A percentile compares a stretch with the other conserved stretches of the same genome.
These are phyloP conservation scores for Chrysomela aeneicollis DNA, from an alignment of 2,888 invertebrate species.

Conservation along the genomic window DNA sequence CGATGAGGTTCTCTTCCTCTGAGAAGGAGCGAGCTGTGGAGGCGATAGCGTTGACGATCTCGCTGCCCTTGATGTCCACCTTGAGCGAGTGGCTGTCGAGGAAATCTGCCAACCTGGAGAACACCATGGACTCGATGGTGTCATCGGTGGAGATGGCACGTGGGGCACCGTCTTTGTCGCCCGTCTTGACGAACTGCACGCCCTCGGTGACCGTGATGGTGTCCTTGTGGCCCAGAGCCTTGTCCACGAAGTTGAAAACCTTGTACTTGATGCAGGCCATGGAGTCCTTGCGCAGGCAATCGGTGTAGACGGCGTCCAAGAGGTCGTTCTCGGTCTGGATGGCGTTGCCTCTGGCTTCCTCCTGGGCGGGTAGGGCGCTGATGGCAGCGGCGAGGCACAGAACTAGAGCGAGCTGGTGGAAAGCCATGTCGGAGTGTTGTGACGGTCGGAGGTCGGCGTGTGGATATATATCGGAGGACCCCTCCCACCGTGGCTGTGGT, in stretches of 20 bases:
- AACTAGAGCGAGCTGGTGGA: conserved; percentile 63
- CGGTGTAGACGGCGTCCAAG: conserved; percentile 77
- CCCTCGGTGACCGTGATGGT: conserved; percentile 82
- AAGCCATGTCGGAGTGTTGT: conserved; percentile 58
- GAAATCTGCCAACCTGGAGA: conserved; percentile 77
- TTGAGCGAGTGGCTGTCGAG: conserved; percentile 82
- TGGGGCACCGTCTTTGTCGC: conserved; percentile 79
- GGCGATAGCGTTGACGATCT: conserved; percentile 81
- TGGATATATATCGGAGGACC: conserved; percentile 60
- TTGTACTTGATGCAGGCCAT: conserved; percentile 87
- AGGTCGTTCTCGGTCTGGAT: conserved; percentile 79
- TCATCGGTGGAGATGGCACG: conserved; percentile 73
- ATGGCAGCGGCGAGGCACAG: conserved; percentile 65
- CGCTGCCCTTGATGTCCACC: conserved; percentile 84
- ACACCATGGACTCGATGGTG: conserved; percentile 70
- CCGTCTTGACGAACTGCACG: conserved; percentile 82
- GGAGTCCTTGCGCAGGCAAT: conserved; percentile 84
- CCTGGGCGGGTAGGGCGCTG: conserved; percentile 73
- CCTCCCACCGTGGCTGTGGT: too few species aligned
- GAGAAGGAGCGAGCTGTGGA: conserved; percentile 83
- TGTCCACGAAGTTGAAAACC: conserved; percentile 86
- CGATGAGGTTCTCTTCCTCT: conserved; percentile 64
- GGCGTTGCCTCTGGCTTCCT: conserved; percentile 65
- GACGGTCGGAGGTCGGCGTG: conserved; percentile 56
- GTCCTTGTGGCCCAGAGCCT: conserved; percentile 82